Evolutionary conservation across 1,140 invertebrate genomes (phyloP).

Genomic region (Solen grandis): DNA sequence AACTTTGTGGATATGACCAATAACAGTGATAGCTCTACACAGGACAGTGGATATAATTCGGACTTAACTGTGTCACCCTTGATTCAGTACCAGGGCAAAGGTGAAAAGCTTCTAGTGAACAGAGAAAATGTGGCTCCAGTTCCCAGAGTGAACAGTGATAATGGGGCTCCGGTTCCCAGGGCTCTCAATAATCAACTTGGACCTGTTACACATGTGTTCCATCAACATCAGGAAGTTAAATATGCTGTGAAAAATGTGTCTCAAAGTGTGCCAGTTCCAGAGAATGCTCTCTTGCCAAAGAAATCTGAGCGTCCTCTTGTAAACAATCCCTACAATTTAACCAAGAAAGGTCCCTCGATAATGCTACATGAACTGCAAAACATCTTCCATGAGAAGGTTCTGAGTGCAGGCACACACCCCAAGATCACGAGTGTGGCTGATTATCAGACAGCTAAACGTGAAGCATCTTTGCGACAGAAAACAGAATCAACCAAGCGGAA

Average conservation of each 20-base stretch:
- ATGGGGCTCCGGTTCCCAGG: background rate
- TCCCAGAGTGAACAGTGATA: background rate
- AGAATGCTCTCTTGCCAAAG: no score
- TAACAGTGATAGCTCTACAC: constrained; percentile 1
- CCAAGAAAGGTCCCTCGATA: no score
- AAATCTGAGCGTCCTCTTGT: no score
- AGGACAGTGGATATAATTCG: constrained; percentile 68
- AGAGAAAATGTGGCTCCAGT: constrained; percentile 29
- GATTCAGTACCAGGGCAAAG: constrained; percentile 31
- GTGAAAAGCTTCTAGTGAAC: background rate
- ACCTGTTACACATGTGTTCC: background rate
- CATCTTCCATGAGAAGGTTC: no score
- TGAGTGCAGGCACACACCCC: no score
- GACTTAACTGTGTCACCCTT: constrained; percentile 60
- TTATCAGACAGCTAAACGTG: no score
- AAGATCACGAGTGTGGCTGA: no score
- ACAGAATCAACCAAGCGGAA: no score
- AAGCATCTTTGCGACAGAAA: no score
- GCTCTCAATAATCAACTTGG: background rate
- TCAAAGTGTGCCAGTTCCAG: background rate
- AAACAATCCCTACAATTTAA: no score
- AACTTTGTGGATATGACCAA: constrained; percentile 4
- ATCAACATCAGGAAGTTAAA: constrained; percentile 31
- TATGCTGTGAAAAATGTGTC: background rate
- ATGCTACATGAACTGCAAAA: no score